Evolutionary conservation across 1,140 invertebrate genomes (phyloP), one percentile per base, ranked within the genome.

Genomic region (Belonocnema kinseyi): DNA sequence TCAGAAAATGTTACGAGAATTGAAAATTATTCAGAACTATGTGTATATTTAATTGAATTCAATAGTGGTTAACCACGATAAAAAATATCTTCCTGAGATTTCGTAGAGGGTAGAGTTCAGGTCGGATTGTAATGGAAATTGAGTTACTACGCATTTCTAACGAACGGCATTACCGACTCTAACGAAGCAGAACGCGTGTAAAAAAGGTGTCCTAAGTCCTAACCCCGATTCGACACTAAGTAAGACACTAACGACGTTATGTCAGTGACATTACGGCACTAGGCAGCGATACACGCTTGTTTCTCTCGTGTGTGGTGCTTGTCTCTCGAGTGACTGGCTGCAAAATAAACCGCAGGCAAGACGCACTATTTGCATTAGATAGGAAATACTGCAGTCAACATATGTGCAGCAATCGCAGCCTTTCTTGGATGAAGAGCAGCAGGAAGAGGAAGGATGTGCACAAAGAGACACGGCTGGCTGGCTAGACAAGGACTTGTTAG

Each of bases 161-260:
- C 58, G 51, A 78, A 50, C 50, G 66, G 46, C 50, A 40, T 33
- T 26, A 66, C 26, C 19, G 61, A 80, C 66, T 73, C 77, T 86
- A 85, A 86, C 82, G 83, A 82, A 75, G 50, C 74, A 54, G 78
- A 77, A 53, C 71, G 53, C 66, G 56, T 73, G 33, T 52, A 83
- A 80, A 79, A 85, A 85, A 80, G 72, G 71, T 72, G 54, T 33
- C 53, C 51, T 77, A 84, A 80, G 50, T 33, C 53, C 51, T 79
- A 84, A 80, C 81, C 84, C 71, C 81, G 81, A 84, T 86, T 83
- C 78, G 17, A 81, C 80, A 80, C 76, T 86, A 86, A 85, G 66
- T 66, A 71, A 50, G 78, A 73, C 73, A 72, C 81, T 85, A 85
- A 86, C 77, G 77, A 81, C 17, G 56, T 83, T 85, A 85, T 58